Percentiles rank a stretch among this genome's conserved stretches.
These are phyloP conservation scores for Cheilinus undulatus DNA, from an alignment of 2,113 vertebrate genomes.

Conservation along the genomic window DNA sequence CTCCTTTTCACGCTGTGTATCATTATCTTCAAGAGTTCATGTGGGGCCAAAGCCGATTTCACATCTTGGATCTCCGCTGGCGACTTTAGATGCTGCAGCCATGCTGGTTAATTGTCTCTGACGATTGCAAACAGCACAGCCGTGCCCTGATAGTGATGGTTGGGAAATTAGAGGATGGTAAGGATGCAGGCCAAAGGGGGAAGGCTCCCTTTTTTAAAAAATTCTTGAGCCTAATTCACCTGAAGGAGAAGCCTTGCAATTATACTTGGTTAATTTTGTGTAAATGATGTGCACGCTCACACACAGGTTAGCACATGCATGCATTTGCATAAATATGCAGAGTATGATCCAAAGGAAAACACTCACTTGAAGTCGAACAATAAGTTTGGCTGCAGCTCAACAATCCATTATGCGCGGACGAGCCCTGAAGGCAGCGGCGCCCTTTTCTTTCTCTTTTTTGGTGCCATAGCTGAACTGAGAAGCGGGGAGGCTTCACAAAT, in stretches of 20 bases:
- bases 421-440: slow-evolving; percentile 43
- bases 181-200: slow-evolving; percentile 4
- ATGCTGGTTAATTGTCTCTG: slow-evolving; percentile 49
- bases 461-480: slow-evolving; percentile 20
- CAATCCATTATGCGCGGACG: slow-evolving; percentile 50
- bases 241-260: slow-evolving; percentile 22
- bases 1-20: neutral
- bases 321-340: slow-evolving; percentile 34
- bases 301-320: slow-evolving; percentile 10
- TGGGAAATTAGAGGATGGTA: slow-evolving; percentile 39
- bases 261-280: slow-evolving; percentile 17
- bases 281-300: slow-evolving; percentile 25
- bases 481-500: slow-evolving; percentile 47
- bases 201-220: neutral
- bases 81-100: slow-evolving; percentile 13
- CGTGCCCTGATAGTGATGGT: slow-evolving; percentile 37
- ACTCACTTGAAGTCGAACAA: slow-evolving; percentile 28
- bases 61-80: slow-evolving; percentile 15
- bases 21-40: slow-evolving; percentile 37
- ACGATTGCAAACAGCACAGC: slow-evolving; percentile 39
- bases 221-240: slow-evolving; percentile 5
- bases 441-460: slow-evolving; percentile 50
- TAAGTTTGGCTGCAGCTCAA: slow-evolving; percentile 56
- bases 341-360: slow-evolving; percentile 13
- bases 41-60: slow-evolving; percentile 41